A percentile compares a stretch with the other conserved stretches of the same genome.
phyloP scores from a whole-genome alignment of 2,113 vertebrate species.

The Oceanodroma tethys region DNA sequence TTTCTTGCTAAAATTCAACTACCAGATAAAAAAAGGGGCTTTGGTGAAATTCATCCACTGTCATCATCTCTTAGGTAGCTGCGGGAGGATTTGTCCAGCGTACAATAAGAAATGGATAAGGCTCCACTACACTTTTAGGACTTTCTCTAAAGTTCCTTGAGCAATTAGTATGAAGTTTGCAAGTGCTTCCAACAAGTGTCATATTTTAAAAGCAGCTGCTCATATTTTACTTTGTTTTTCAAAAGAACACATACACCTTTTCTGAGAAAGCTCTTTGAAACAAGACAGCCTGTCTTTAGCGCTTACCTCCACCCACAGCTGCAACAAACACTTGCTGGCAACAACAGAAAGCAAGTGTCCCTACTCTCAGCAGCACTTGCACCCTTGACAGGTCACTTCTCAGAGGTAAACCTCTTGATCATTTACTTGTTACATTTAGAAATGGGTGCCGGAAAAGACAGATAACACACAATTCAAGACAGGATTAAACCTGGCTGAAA shows the following conservation, averaged over 20 bases:
- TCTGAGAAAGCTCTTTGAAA: neutral
- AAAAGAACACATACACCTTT: neutral
- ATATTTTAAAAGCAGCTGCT: neutral
- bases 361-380: neutral
- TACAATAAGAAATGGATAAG: neutral
- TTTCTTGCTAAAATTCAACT: neutral
- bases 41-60: neutral
- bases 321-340: neutral
- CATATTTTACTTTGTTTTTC: neutral
- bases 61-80: neutral
- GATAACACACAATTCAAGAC: neutral
- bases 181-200: neutral
- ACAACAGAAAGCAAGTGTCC: neutral
- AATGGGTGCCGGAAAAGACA: neutral
- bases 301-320: neutral
- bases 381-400: neutral
- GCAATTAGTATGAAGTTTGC: neutral
- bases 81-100: neutral
- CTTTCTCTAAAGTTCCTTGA: neutral
- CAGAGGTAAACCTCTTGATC: neutral
- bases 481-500: neutral
- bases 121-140: neutral
- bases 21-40: neutral
- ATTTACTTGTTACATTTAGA: neutral
- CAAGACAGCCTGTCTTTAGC: neutral